Percentiles rank a stretch among this genome's conserved stretches.
phyloP scores from a whole-genome alignment of 2,888 invertebrate species.

The Ecliptopera silaceata region DNA sequence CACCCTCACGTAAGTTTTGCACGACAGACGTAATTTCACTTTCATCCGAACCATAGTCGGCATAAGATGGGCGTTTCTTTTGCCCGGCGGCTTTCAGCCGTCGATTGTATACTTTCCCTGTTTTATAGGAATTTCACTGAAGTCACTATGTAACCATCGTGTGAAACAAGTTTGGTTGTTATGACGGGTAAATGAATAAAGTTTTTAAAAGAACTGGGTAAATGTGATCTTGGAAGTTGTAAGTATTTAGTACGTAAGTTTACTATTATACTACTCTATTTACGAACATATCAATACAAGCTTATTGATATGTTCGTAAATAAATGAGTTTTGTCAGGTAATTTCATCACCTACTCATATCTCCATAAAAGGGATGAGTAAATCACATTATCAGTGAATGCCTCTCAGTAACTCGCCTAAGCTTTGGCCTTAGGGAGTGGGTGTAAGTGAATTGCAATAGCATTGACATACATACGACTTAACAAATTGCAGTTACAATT shows the following conservation, averaged over 20 bases:
- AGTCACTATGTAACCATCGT: slow-evolving; percentile 39
- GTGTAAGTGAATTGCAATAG: slow-evolving; percentile 63
- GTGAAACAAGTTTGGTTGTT: slow-evolving; percentile 47
- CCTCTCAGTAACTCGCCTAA: slow-evolving; percentile 56
- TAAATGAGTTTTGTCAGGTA: slow-evolving; percentile 16
- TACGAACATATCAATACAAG: no score
- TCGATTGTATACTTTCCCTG: slow-evolving; percentile 78
- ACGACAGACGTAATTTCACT: slow-evolving; percentile 65
- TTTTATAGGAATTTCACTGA: slow-evolving; percentile 75
- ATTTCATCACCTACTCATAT: slow-evolving; percentile 32
- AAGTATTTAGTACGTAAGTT: not conserved
- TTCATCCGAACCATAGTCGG: slow-evolving; percentile 61
- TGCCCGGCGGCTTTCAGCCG: slow-evolving; percentile 62
- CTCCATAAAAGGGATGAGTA: slow-evolving; percentile 41
- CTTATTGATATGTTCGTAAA: slow-evolving; percentile 7
- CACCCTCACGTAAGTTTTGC: slow-evolving; percentile 35
- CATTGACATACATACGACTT: slow-evolving; percentile 73
- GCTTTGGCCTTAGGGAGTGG: slow-evolving; percentile 67
- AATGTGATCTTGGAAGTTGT: not conserved
- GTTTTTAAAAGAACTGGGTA: not conserved
- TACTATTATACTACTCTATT: no score
- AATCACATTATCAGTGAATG: slow-evolving; percentile 51
- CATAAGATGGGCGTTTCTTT: slow-evolving; percentile 73
- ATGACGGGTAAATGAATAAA: slow-evolving; percentile 49
- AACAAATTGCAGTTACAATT: slow-evolving; percentile 59